phyloP scores from a whole-genome alignment of 2,888 invertebrate genomes.

The Tipula unca region DNA sequence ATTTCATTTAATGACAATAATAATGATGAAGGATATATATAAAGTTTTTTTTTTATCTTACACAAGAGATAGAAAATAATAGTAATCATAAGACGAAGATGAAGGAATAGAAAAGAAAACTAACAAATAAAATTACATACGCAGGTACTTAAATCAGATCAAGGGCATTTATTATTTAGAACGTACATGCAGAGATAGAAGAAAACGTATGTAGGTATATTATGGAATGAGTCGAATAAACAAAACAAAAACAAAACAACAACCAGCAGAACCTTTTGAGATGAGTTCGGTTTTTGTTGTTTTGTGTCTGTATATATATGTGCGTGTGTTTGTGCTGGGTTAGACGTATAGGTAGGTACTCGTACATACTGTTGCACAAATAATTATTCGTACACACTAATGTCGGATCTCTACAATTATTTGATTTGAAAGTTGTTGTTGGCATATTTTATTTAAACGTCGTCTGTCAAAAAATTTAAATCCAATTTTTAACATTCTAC shows the following conservation, averaged over 20 bases:
- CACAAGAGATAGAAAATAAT: conserved; percentile 8
- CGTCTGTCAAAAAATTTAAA: no score
- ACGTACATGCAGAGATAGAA: background rate
- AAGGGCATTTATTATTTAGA: conserved; percentile 14
- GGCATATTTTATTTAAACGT: no score
- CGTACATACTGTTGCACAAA: background rate
- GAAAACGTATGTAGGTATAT: no score
- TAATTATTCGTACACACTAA: no score
- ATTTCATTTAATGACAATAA: background rate
- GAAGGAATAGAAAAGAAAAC: background rate
- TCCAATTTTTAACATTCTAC: no score
- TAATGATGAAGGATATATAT: background rate
- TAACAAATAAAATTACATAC: background rate
- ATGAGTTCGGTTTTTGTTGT: background rate
- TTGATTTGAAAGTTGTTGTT: no score
- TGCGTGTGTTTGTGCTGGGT: background rate
- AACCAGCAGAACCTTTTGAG: background rate
- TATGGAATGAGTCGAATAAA: background rate
- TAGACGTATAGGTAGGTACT: background rate
- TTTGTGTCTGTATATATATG: background rate
- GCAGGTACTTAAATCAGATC: conserved; percentile 8
- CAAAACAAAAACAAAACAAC: background rate
- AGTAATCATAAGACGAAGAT: background rate
- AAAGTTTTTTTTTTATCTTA: background rate
- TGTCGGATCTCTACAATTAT: no score